Evolutionary conservation across 2,113 vertebrate genomes (phyloP).

Genomic region (Theristicus caerulescens): DNA sequence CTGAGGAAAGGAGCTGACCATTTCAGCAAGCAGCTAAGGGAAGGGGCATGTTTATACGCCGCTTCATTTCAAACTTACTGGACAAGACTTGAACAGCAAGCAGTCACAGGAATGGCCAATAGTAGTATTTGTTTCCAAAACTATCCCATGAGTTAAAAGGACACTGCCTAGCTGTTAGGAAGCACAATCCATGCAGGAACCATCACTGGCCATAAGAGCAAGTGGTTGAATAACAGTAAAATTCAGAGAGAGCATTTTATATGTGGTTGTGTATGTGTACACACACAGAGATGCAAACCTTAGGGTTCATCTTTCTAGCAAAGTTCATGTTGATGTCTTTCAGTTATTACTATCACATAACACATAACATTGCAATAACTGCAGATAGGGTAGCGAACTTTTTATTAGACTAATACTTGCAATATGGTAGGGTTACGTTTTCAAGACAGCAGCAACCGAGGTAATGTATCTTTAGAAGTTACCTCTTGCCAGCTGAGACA

Average conservation of each 20-base stretch:
- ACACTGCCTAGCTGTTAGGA: neutral
- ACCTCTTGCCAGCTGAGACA: neutral
- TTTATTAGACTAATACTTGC: neutral
- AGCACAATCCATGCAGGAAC: neutral
- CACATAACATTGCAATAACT: neutral
- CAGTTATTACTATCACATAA: neutral
- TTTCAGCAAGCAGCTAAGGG: neutral
- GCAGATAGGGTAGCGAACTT: neutral
- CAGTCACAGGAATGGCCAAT: neutral
- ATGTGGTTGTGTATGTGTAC: fast-evolving
- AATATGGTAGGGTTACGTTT: neutral
- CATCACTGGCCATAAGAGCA: fast-evolving
- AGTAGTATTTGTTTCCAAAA: neutral
- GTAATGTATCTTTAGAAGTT: neutral
- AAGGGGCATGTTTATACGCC: fast-evolving
- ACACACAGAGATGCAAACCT: neutral
- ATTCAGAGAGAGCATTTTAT: neutral
- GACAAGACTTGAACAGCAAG: neutral
- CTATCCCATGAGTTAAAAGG: neutral
- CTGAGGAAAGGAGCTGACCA: fast-evolving
- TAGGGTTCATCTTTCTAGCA: neutral
- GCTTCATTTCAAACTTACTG: neutral
- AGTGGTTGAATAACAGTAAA: neutral
- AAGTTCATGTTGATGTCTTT: neutral
- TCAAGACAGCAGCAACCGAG: neutral